Conservation (phyloP, 1,140 invertebrate genomes). For the Aphelenchoides fujianensis region DNA sequence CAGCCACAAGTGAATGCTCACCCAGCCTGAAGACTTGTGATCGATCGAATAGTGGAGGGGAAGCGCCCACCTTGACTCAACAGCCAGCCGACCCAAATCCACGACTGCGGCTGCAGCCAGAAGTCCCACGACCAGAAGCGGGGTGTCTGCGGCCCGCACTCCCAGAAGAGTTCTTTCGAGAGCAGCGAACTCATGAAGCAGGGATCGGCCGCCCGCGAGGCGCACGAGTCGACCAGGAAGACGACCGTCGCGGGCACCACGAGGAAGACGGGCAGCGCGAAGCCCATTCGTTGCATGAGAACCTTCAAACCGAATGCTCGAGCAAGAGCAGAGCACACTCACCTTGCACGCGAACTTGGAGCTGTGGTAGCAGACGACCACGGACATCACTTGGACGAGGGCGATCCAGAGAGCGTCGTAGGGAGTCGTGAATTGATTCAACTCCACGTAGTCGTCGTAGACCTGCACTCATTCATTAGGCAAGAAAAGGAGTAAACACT, state of each 20-base stretch:
- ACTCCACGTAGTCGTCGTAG: slow-evolving; percentile 55
- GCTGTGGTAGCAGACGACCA: slow-evolving; percentile 57
- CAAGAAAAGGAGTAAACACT: slow-evolving; percentile 22
- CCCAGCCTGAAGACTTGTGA: slow-evolving; percentile 73
- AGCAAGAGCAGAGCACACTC: slow-evolving; percentile 14
- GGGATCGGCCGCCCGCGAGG: slow-evolving; percentile 31
- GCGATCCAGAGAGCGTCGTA: slow-evolving; percentile 60
- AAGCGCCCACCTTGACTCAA: slow-evolving; percentile 46
- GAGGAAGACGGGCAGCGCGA: slow-evolving; percentile 55
- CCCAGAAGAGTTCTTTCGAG: slow-evolving; percentile 58
- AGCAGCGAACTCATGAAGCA: slow-evolving; percentile 52
- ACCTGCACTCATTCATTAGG: slow-evolving; percentile 33
- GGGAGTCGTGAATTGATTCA: slow-evolving; percentile 56
- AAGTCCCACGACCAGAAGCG: slow-evolving; percentile 39
- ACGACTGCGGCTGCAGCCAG: slow-evolving; percentile 45
- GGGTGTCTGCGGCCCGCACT: slow-evolving; percentile 32
- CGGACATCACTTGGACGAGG: slow-evolving; percentile 55
- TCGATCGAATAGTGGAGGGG: too few species aligned
- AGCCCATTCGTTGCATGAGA: slow-evolving; percentile 58
- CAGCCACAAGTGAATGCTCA: slow-evolving; percentile 91
- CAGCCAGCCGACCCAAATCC: slow-evolving; percentile 59
- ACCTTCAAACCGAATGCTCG: slow-evolving; percentile 48
- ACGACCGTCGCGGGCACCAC: slow-evolving; percentile 53
- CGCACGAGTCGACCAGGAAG: slow-evolving; percentile 46
- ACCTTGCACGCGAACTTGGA: slow-evolving; percentile 62